These are phyloP conservation scores for Sardinella longiceps DNA, from an alignment of 2,797 vertebrate genomes.

Conservation along the genomic window DNA sequence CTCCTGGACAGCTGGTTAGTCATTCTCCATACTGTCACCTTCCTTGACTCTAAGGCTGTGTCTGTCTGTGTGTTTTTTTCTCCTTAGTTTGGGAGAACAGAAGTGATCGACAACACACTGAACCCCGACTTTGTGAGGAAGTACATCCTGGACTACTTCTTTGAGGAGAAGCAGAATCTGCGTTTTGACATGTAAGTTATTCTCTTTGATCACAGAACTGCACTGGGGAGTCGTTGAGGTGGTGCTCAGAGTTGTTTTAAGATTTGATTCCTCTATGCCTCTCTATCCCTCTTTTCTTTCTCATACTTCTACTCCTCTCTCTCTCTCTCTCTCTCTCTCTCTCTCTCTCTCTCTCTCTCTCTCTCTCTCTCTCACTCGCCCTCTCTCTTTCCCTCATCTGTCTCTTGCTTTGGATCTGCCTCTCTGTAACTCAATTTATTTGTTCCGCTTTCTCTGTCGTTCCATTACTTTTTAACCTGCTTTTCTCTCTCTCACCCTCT, in stretches of 20 bases:
- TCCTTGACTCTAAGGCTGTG: neutral
- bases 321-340: slow-evolving; percentile 8
- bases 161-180: slow-evolving; percentile 96
- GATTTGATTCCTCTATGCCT: neutral
- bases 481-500: slow-evolving; percentile 32
- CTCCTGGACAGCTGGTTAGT: neutral
- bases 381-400: neutral
- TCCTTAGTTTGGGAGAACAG: slow-evolving; percentile 89
- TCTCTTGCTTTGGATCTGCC: neutral
- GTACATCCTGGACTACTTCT: slow-evolving; percentile 94
- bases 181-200: slow-evolving; percentile 94
- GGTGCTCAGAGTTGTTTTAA: slow-evolving; percentile 18
- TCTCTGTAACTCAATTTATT: neutral
- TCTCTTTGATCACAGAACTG: slow-evolving; percentile 55
- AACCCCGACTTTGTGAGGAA: slow-evolving; percentile 96
- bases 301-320: neutral
- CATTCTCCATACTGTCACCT: neutral
- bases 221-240: neutral
- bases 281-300: slow-evolving; percentile 5
- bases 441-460: neutral
- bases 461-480: slow-evolving; percentile 29
- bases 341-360: slow-evolving; percentile 29
- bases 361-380: slow-evolving; percentile 28
- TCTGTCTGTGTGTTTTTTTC: slow-evolving; percentile 31
- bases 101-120: slow-evolving; percentile 94